These are phyloP conservation scores for Drepanosiphum platanoidis DNA, from an alignment of 2,888 invertebrate species.

Conservation along the genomic window DNA sequence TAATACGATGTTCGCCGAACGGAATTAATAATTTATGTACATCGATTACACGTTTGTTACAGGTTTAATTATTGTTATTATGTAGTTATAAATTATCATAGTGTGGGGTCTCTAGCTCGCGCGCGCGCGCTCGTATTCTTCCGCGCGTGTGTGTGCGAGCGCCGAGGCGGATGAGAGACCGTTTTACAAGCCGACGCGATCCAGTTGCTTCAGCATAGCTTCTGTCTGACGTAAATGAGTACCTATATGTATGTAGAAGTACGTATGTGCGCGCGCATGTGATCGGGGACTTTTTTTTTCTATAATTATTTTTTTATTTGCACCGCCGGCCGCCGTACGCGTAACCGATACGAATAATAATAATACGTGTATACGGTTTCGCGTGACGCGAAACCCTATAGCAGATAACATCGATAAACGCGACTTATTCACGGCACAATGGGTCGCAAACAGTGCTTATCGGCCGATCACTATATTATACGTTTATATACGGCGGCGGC, in stretches of 20 bases:
- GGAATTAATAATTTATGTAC: conserved; percentile 45
- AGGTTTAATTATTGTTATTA: conserved; percentile 51
- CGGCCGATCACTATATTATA: too few species aligned
- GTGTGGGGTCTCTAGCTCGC: conserved; percentile 51
- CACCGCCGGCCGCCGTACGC: neutral
- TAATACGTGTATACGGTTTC: neutral
- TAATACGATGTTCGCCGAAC: neutral
- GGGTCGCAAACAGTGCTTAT: conserved; percentile 22
- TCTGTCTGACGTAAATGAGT: conserved; percentile 27
- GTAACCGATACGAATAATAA: neutral
- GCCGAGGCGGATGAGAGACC: conserved; percentile 8
- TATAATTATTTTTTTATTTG: conserved; percentile 11
- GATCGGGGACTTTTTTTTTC: neutral
- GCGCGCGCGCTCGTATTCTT: too few species aligned
- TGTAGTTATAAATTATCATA: conserved; percentile 51
- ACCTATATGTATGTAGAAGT: too few species aligned
- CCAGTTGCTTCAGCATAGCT: conserved; percentile 3
- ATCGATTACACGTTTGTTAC: conserved; percentile 47
- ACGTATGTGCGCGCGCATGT: conserved; percentile 2
- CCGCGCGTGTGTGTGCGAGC: too few species aligned
- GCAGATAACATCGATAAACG: conserved; percentile 35
- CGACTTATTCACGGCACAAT: conserved; percentile 27
- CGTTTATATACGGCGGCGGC: too few species aligned
- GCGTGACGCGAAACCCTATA: conserved; percentile 29
- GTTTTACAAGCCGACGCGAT: conserved; percentile 27